Evolutionary conservation across 2,113 vertebrate genomes (phyloP), one percentile per base, ranked within the genome.

Genomic region (Prochilodus magdalenae): DNA sequence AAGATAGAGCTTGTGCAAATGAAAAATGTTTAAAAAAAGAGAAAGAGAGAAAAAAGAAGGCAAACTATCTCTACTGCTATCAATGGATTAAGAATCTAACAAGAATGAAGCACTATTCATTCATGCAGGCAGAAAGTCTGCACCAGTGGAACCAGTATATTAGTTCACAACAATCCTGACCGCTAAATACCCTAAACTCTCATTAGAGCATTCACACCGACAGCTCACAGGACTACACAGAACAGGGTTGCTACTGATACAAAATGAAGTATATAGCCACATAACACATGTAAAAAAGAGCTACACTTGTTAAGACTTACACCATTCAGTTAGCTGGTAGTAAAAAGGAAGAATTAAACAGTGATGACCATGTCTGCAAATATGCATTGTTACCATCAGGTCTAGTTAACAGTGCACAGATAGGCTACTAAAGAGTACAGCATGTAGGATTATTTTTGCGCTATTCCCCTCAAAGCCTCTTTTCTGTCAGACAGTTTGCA

Each of bases 401-500:
- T 63, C 51, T 57, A 44, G 30, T 70, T 62, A 70, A 69, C 16
- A 67, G 30, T 53, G 66, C 29, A 67, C 57, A 24, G 57, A 60
- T 5, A 60, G 33, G 55, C 47, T 59, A 76, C 44, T 72, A 24
- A 75, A 70, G 57, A 57, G 20, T 78, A 81, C 85, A 86, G 82
- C 82, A 86, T 86, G 60, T 86, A 40, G 53, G 82, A 86, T 83
- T 69, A 20, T 1, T 44, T 73, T 60, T 53, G 44, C 33, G 77
- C 72, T 65, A 47, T 30, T 60, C 55, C 65, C 66, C 15, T 62
- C 69, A 60, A 10, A 65, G n/a, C 53, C 59, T 66, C 33, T 69
- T 51, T 75, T 47, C 8, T 4, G 47, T 75, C 49, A 57, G 7
- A 30, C 53, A 40, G 51, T 65, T 70, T 67, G 51, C 1, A 70